Conservation (phyloP, 2,888 invertebrate genomes). For the Trichogramma evanescens region DNA sequence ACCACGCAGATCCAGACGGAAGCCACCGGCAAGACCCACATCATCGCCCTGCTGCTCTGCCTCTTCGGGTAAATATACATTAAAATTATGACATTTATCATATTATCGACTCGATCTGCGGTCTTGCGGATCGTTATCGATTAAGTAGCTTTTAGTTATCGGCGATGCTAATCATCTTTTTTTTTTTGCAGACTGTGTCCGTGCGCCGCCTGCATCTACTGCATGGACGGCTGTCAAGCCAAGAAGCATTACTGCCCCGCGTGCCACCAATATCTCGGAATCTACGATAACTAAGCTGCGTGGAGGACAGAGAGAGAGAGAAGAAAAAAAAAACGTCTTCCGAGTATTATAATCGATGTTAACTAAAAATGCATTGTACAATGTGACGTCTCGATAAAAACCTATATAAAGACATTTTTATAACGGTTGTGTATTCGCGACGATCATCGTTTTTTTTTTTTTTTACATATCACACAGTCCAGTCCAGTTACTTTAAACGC, state of each 20-base stretch:
- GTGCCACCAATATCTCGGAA: slow-evolving; percentile 48
- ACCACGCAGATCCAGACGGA: slow-evolving; percentile 44
- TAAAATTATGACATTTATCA: background rate
- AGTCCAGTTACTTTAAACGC: too few relatives aligned
- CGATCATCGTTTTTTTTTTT: too few relatives aligned
- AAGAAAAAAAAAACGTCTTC: too few relatives aligned
- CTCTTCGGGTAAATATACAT: slow-evolving; percentile 41
- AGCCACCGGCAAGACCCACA: slow-evolving; percentile 48
- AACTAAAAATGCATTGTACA: too few relatives aligned
- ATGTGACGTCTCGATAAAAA: too few relatives aligned
- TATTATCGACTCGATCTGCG: background rate
- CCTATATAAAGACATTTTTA: too few relatives aligned
- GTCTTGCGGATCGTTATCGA: background rate
- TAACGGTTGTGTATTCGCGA: too few relatives aligned
- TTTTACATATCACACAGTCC: too few relatives aligned
- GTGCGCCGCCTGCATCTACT: slow-evolving; percentile 49
- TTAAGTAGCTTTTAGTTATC: too few relatives aligned
- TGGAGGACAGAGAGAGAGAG: too few relatives aligned
- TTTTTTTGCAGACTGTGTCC: slow-evolving; percentile 43
- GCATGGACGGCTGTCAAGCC: slow-evolving; percentile 46
- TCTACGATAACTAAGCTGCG: slow-evolving; percentile 28
- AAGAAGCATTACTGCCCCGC: slow-evolving; percentile 50
- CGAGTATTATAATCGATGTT: too few relatives aligned
- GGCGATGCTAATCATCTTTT: background rate
- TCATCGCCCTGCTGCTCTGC: slow-evolving; percentile 49